Base-by-base conservation (phyloP, 2,888 invertebrate genomes). In the Euplexia lucipara region DNA sequence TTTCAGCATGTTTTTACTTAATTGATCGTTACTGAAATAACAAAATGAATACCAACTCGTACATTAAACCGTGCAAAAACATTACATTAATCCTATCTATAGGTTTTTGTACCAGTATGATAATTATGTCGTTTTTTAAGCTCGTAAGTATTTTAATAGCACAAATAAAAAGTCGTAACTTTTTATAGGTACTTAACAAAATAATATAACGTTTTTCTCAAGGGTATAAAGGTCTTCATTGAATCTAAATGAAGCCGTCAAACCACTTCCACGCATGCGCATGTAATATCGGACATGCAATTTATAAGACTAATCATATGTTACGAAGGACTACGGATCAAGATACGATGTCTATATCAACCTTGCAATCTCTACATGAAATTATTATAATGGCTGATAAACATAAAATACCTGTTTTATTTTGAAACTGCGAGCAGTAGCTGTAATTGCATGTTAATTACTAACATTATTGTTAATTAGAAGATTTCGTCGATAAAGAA, bases 361-460 rank as follows among this genome's bases (percentile, higher is more conserved):
- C 4, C 7, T 32, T 6, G 34, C 41, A 47, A 67, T 71, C 59
- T 70, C 26, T 51, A 8, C 41, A 32, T 47, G 26, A 67, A 69
- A 49, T 49, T 60, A 60, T 73, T 52, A 30, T 67, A 71, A 71
- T 47, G 14, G 34, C n/a, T 35, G 45, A 72, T 72, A 66, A 51
- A 48, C 32, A 49, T 53, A 20, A 62, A 34, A 41, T 67, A 34
- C 37, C 39, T n/a, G 26, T 26, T 3, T 37, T 35, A 41, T 66
- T 48, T 41, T 58, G 20, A 51, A 70, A 49, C 20, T 37, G 12
- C 42, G 42, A 39, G 10, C 26, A 37, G 53, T 42, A 70, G 51
- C 10, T 18, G 5, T 20, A 12, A 22, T 54, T 35, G 10, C 16
- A 51, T 41, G 3, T 9, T 42, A 51, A 70, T 42, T 47, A 20